Conservation (phyloP, 2,888 invertebrate genomes). For the Alcis repandata region DNA sequence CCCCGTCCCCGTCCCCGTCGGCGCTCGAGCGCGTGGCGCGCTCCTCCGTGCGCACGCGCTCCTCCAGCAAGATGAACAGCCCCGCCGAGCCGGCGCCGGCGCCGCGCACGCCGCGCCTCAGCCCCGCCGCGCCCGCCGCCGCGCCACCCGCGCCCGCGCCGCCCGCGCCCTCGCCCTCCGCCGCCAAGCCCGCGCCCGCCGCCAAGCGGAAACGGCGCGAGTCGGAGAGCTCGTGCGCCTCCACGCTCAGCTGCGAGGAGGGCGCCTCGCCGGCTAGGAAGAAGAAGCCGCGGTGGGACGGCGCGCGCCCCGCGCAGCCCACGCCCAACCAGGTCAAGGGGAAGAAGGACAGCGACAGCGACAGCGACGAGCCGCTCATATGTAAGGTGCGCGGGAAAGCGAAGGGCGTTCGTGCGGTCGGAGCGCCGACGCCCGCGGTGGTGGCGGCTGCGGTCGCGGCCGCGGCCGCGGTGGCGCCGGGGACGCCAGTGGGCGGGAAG, state of each 20-base stretch:
- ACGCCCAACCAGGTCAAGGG: constrained; percentile 75
- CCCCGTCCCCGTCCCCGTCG: constrained; percentile 82
- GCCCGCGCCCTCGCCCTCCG: constrained; percentile 72
- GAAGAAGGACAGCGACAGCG: constrained; percentile 90
- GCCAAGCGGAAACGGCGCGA: constrained; percentile 92
- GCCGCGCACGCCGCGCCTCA: constrained; percentile 77
- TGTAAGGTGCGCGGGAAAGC: constrained; percentile 88
- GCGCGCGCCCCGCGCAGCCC: constrained; percentile 73
- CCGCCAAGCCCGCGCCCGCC: constrained; percentile 76
- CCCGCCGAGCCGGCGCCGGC: constrained; percentile 84
- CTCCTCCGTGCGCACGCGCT: constrained; percentile 88
- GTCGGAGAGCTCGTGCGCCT: constrained; percentile 91
- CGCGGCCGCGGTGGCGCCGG: constrained; percentile 47
- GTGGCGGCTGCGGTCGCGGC: too few relatives aligned
- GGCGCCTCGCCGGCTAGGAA: constrained; percentile 72
- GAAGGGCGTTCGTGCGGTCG: constrained; percentile 53
- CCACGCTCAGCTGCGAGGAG: constrained; percentile 88
- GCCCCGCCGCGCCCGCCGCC: constrained; percentile 69
- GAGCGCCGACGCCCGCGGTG: constrained; percentile 67
- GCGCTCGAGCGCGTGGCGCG: constrained; percentile 78
- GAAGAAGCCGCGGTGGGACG: constrained; percentile 74
- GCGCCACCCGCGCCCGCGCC: constrained; percentile 65
- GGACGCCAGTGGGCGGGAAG: constrained; percentile 48
- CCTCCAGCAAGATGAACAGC: constrained; percentile 89
- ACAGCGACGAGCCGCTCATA: constrained; percentile 93